Percentiles rank a stretch among this genome's conserved stretches.
Conservation (phyloP, 2,797 vertebrate species). For the Fringilla coelebs region DNA sequence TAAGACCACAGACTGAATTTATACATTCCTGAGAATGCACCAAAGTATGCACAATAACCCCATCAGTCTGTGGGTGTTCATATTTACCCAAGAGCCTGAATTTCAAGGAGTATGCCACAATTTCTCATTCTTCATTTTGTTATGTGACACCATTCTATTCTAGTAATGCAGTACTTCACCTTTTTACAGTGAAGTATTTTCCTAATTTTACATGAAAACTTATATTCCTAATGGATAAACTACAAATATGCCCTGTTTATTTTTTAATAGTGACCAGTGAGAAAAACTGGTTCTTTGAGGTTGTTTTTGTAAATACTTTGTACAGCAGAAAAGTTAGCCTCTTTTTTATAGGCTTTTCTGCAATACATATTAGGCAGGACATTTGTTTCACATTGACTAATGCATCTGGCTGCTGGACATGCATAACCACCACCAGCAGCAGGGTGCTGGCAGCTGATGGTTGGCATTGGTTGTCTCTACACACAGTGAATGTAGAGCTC, state of each 20-base stretch:
- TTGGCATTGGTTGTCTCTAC: background rate
- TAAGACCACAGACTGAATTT: background rate
- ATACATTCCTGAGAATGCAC: background rate
- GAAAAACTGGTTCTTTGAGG: slow-evolving; percentile 60
- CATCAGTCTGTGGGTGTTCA: background rate
- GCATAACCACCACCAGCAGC: background rate
- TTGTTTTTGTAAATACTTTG: slow-evolving; percentile 48
- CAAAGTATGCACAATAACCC: background rate
- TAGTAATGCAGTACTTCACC: background rate
- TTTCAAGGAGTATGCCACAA: background rate
- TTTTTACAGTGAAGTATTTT: slow-evolving; percentile 38
- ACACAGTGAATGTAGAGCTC: background rate
- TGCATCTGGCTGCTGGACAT: background rate
- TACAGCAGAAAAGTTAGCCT: background rate
- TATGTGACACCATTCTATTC: background rate
- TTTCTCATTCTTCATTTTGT: background rate
- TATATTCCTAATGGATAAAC: slow-evolving; percentile 61
- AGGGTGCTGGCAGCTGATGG: background rate
- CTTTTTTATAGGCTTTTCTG: background rate
- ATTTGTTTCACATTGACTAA: background rate
- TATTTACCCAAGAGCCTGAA: background rate
- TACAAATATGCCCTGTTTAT: slow-evolving; percentile 20
- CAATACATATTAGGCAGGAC: background rate
- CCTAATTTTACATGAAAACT: slow-evolving; percentile 41
- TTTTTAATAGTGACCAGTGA: slow-evolving; percentile 36